Evolutionary conservation across 2,797 vertebrate genomes (phyloP).

Genomic region (Pitangus sulphuratus): DNA sequence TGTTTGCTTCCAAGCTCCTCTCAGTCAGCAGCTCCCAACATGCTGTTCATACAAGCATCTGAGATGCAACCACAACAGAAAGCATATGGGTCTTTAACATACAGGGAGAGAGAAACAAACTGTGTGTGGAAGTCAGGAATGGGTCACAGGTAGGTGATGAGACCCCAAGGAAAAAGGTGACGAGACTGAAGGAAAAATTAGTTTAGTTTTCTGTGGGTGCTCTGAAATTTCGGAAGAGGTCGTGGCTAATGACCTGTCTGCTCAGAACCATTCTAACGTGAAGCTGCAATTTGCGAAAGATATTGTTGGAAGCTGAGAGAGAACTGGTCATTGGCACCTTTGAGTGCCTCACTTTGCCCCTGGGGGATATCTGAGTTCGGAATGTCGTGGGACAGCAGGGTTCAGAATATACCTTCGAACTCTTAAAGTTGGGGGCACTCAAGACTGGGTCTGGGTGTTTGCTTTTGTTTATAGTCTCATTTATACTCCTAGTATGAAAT

Average conservation of each 20-base stretch:
- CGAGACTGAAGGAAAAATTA: neutral
- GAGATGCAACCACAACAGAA: neutral
- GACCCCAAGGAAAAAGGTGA: no score
- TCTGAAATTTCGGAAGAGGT: neutral
- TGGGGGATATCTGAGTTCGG: neutral
- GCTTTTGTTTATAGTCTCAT: neutral
- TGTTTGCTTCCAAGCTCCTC: neutral
- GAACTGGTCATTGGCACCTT: neutral
- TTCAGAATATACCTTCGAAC: neutral
- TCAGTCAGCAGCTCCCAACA: neutral
- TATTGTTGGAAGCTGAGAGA: neutral
- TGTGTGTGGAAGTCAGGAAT: neutral
- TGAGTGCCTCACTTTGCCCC: neutral
- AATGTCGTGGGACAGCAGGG: rapidly evolving
- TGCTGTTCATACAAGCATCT: neutral
- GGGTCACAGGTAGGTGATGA: neutral
- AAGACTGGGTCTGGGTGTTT: rapidly evolving
- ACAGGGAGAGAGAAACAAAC: neutral
- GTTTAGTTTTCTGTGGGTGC: neutral
- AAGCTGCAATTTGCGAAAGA: neutral
- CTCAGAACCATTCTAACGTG: neutral
- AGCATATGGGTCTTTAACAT: rapidly evolving
- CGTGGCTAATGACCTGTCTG: neutral
- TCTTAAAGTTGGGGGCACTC: neutral
- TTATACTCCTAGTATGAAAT: neutral